phyloP scores from a whole-genome alignment of 2,888 invertebrate species.

The Cistogaster globosa region DNA sequence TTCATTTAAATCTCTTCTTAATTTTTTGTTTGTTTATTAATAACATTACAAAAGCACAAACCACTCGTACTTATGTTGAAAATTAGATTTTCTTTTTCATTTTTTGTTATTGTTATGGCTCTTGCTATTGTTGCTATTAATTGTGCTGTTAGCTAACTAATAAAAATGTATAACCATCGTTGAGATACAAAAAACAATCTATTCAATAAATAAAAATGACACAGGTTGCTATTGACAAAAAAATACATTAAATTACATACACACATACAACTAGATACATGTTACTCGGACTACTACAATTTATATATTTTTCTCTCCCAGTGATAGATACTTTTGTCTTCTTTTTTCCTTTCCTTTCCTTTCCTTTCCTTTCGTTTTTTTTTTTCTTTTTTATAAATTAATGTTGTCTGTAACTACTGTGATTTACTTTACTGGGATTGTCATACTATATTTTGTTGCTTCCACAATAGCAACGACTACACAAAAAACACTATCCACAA shows the following conservation, averaged over 20 bases:
- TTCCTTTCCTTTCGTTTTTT: conserved; percentile 26
- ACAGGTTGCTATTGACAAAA: conserved; percentile 38
- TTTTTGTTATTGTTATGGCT: conserved; percentile 5
- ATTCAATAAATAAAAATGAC: conserved; percentile 11
- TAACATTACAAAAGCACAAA: conserved; percentile 64
- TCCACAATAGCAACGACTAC: conserved; percentile 34
- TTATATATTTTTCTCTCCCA: conserved; percentile 31
- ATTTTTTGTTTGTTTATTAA: background rate
- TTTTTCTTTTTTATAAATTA: conserved; percentile 27
- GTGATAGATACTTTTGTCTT: conserved; percentile 44
- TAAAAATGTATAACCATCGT: conserved; percentile 33
- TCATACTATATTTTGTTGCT: conserved; percentile 54
- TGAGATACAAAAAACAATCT: conserved; percentile 24
- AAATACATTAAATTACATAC: conserved; percentile 5
- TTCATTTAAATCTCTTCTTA: conserved; percentile 8
- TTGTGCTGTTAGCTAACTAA: conserved; percentile 38
- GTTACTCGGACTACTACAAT: background rate
- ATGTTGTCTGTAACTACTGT: conserved; percentile 61
- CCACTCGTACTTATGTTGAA: conserved; percentile 71
- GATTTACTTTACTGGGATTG: conserved; percentile 64
- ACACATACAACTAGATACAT: background rate
- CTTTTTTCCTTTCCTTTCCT: conserved; percentile 25
- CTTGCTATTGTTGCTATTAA: conserved; percentile 51
- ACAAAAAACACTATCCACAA: conserved; percentile 32
- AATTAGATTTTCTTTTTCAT: conserved; percentile 64